These are phyloP conservation scores for Cylas formicarius DNA, from an alignment of 1,140 invertebrate species.

Conservation along the genomic window DNA sequence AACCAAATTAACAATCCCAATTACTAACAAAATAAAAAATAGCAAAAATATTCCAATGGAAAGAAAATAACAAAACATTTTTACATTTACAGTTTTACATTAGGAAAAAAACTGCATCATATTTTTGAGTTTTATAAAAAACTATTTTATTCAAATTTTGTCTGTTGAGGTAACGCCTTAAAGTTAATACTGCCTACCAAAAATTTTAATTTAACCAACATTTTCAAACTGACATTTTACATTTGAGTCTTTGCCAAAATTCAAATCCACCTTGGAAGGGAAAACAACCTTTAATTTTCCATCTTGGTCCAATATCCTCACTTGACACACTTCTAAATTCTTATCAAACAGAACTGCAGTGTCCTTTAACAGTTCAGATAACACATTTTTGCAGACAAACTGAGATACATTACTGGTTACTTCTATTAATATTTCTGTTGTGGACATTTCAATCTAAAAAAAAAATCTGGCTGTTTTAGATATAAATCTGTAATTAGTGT, in stretches of 20 bases:
- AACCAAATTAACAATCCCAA: too few species aligned
- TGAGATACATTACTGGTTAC: constrained; percentile 65
- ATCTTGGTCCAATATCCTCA: constrained; percentile 61
- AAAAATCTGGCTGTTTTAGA: too few species aligned
- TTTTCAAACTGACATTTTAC: constrained; percentile 27
- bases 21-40: too few species aligned
- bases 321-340: constrained; percentile 54
- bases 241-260: constrained; percentile 41
- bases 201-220: too few species aligned
- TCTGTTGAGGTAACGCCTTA: too few species aligned
- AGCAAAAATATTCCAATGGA: too few species aligned
- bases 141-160: too few species aligned
- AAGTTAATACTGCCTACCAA: too few species aligned
- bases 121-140: too few species aligned
- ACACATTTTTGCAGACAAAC: constrained; percentile 58
- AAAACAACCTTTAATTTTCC: constrained; percentile 65
- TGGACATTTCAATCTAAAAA: constrained; percentile 52
- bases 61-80: too few species aligned
- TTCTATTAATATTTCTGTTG: constrained; percentile 65
- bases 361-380: constrained; percentile 60
- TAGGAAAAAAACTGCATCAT: too few species aligned
- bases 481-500: constrained; percentile 1
- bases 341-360: constrained; percentile 49
- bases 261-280: constrained; percentile 67
- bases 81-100: too few species aligned